Evolutionary conservation across 2,113 vertebrate genomes (phyloP).

Genomic region (Alethe diademata): DNA sequence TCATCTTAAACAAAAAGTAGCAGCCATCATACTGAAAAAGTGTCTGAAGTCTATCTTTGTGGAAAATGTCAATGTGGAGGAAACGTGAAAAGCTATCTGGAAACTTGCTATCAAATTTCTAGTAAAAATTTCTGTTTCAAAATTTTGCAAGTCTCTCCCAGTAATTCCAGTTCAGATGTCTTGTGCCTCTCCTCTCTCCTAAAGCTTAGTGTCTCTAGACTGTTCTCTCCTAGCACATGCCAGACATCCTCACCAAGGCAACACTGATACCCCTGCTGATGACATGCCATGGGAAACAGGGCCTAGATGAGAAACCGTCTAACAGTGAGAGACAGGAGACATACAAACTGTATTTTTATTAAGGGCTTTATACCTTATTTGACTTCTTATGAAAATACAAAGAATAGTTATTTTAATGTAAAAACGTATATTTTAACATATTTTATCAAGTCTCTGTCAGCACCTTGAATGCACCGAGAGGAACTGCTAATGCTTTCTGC

Average conservation of each 20-base stretch:
- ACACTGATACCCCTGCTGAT: not conserved
- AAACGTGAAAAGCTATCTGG: not conserved
- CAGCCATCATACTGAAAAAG: not conserved
- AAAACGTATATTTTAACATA: not conserved
- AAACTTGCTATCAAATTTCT: not conserved
- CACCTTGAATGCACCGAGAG: not conserved
- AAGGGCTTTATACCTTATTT: not conserved
- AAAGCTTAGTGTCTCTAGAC: not conserved
- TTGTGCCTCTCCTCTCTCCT: not conserved
- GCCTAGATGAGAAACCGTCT: not conserved
- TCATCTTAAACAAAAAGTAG: not conserved
- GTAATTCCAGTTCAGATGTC: not conserved
- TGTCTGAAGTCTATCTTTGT: not conserved
- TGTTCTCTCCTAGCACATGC: not conserved
- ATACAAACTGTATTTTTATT: not conserved
- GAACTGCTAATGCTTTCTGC: not conserved
- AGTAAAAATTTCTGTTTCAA: not conserved
- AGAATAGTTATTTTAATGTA: not conserved
- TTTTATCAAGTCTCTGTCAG: not conserved
- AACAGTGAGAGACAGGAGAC: not conserved
- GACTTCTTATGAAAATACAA: not conserved
- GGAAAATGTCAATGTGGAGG: not conserved
- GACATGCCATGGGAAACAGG: not conserved
- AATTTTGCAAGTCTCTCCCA: not conserved
- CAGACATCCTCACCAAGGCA: not conserved